These are phyloP conservation scores for Pelodiscus sinensis DNA, from an alignment of 2,113 vertebrate species.

Conservation along the genomic window DNA sequence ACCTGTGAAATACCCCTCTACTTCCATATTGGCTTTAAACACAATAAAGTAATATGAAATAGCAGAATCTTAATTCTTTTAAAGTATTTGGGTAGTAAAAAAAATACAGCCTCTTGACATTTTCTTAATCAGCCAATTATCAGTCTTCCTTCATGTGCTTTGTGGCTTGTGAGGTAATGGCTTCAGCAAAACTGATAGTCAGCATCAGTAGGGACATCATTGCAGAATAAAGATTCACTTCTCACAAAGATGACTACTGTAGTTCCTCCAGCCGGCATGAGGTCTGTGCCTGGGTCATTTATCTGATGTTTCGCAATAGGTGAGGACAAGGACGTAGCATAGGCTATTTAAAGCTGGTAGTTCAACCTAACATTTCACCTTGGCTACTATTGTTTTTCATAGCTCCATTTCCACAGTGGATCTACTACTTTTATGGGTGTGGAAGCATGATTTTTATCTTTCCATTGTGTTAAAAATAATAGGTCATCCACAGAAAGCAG, in stretches of 20 bases:
- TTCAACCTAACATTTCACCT: conserved; percentile 51
- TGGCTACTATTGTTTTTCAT: not conserved
- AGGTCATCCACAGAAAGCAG: not conserved
- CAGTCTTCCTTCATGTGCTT: not conserved
- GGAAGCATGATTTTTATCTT: conserved; percentile 26
- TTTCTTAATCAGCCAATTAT: not conserved
- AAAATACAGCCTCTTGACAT: conserved; percentile 42
- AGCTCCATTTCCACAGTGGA: not conserved
- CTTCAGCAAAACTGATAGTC: not conserved
- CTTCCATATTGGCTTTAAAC: conserved; percentile 31
- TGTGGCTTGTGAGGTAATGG: conserved; percentile 1
- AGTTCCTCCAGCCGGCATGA: not conserved
- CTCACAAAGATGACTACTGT: not conserved
- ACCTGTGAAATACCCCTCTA: not conserved
- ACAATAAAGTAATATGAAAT: conserved; percentile 2
- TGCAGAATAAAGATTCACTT: not conserved
- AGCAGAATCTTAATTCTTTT: not conserved
- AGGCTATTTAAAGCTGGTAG: not conserved
- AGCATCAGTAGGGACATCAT: not conserved
- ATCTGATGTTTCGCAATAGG: not conserved
- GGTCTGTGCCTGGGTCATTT: not conserved
- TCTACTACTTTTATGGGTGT: not conserved
- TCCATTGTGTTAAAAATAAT: conserved; percentile 7
- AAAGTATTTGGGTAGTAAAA: conserved; percentile 47
- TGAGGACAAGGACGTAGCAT: not conserved